phyloP scores from a whole-genome alignment of 1,140 invertebrate species.

The Lasioglossum albipes region DNA sequence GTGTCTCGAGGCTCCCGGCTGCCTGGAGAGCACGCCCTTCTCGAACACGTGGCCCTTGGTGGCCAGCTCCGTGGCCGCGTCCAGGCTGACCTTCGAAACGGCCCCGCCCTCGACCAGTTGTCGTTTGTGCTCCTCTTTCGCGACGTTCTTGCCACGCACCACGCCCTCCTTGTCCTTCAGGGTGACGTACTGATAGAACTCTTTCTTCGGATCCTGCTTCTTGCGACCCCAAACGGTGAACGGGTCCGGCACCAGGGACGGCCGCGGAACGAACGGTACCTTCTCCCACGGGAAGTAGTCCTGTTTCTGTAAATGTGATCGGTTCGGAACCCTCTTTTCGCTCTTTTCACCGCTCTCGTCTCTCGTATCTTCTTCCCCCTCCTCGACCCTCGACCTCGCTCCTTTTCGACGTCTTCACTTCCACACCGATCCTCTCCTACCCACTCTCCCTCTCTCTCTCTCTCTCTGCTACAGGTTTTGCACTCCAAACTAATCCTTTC shows the following conservation, averaged over 20 bases:
- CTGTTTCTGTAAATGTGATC: conserved; percentile 84
- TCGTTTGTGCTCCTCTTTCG: conserved; percentile 74
- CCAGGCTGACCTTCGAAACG: conserved; percentile 73
- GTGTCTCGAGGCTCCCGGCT: conserved; percentile 67
- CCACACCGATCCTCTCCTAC: conserved; percentile 68
- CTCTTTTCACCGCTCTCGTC: conserved; percentile 11
- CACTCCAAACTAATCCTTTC: too few species aligned
- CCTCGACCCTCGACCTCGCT: neutral
- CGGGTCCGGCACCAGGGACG: conserved; percentile 89
- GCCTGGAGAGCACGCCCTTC: conserved; percentile 73
- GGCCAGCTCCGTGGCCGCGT: conserved; percentile 75
- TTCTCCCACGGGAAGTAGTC: conserved; percentile 89
- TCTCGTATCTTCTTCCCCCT: conserved; percentile 16
- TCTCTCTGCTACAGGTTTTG: too few species aligned
- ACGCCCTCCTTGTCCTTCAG: conserved; percentile 73
- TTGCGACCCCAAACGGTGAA: conserved; percentile 89
- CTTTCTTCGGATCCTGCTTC: conserved; percentile 75
- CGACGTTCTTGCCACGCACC: conserved; percentile 72
- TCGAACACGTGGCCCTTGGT: conserved; percentile 75
- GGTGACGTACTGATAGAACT: conserved; percentile 77
- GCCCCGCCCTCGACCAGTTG: conserved; percentile 75
- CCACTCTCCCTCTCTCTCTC: too few species aligned
- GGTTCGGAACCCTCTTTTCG: conserved; percentile 38
- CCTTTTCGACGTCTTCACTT: conserved; percentile 66
- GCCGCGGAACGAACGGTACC: conserved; percentile 89